Percentiles rank a stretch among this genome's conserved stretches.
Evolutionary conservation across 2,113 vertebrate species (phyloP).

Genomic region (Rhabdomys dilectus): DNA sequence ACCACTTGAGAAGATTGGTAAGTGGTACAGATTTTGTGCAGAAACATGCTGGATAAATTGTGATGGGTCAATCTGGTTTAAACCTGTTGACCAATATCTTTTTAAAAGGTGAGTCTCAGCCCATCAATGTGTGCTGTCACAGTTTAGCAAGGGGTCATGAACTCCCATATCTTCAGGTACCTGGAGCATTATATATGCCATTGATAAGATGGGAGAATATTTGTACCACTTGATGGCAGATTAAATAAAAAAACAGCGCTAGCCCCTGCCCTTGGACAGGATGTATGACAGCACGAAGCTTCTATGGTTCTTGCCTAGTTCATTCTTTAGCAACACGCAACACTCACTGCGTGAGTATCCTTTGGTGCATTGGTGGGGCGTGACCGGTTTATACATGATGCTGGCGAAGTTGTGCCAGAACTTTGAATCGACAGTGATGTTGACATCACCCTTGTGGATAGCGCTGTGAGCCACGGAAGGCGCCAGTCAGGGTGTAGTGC

Average conservation of each 20-base stretch:
- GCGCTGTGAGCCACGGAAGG: constrained; percentile 81
- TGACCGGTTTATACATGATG: constrained; percentile 80
- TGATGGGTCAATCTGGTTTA: constrained; percentile 28
- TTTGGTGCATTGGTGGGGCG: constrained; percentile 81
- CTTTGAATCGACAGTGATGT: constrained; percentile 79
- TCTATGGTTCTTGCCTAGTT: constrained; percentile 81
- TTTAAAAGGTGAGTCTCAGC: constrained; percentile 9
- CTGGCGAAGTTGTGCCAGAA: constrained; percentile 83
- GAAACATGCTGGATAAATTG: not conserved
- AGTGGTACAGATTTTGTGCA: not conserved
- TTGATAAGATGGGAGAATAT: not conserved
- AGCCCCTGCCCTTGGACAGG: not conserved
- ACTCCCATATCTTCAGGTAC: not conserved
- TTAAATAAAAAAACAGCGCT: not conserved
- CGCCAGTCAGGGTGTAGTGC: constrained; percentile 84
- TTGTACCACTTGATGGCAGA: not conserved
- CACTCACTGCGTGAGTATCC: constrained; percentile 77
- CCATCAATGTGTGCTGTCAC: not conserved
- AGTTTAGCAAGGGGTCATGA: not conserved
- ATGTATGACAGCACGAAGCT: constrained; percentile 75
- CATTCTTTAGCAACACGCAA: constrained; percentile 83
- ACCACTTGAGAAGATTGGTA: not conserved
- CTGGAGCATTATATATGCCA: not conserved
- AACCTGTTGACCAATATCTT: not conserved
- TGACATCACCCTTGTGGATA: constrained; percentile 76